Base-by-base conservation (phyloP, 2,888 invertebrate genomes). In the Plagiodera versicolora region DNA sequence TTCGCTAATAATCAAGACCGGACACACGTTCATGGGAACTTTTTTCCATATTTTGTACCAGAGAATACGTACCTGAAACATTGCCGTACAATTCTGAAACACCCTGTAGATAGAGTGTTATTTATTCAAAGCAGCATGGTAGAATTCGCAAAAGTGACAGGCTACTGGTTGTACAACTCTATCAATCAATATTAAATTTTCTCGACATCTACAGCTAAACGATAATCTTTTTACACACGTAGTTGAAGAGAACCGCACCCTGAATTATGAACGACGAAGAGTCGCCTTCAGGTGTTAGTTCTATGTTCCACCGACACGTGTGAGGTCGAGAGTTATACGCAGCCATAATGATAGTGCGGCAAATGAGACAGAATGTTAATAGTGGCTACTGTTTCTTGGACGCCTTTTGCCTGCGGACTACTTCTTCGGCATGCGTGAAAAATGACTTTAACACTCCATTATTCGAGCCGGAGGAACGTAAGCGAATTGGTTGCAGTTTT, bases 331-430 rank as follows among this genome's bases (percentile, higher is more conserved):
- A 30, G 59, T 57, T 61, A 63, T 64, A 66, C 62, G 63, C 65
- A 62, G 61, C 62, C 60, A 60, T 68, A 69, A 69, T 69, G 66
- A 68, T 58, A 64, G 66, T 60, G 67, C 69, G 67, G 69, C 61
- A 55, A 54, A 55, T 59, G 58, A 64, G 67, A 67, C 65, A 66
- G 57, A 64, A 59, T 62, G 61, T 66, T 69, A 69, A 69, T 69
- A 67, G 67, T 63, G 50, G 69, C 69, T 69, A 69, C 69, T 61
- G 69, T 67, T n/a, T n/a, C n/a, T n/a, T 63, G 61, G 63, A 66
- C 69, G 69, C 69, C 69, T 64, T 66, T 63, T 56, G 69, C 67
- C 64, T 46, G 50, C 47, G 59, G 69, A 67, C 61, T 48, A 63
- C 63, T 63, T 63, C 63, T 63, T 63, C 54, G 47, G 56, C 53